phyloP scores from a whole-genome alignment of 2,113 vertebrate species.

The Siniperca chuatsi region DNA sequence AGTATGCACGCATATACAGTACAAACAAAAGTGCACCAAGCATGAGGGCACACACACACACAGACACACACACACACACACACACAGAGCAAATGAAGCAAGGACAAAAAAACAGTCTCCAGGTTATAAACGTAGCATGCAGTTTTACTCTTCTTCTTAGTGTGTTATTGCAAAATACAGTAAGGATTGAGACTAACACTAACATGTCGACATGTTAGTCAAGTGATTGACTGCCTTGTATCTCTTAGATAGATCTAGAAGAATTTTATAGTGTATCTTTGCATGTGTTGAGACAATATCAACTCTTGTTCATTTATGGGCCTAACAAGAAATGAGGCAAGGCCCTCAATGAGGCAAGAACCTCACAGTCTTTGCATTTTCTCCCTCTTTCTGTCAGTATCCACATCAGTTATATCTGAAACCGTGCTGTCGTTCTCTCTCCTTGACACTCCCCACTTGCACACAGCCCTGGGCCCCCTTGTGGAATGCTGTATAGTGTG shows the following conservation, averaged over 20 bases:
- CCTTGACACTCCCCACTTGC: constrained; percentile 74
- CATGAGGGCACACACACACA: background rate
- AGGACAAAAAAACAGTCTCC: background rate
- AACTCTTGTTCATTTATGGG: constrained; percentile 15
- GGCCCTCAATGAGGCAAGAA: background rate
- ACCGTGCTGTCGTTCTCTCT: constrained; percentile 55
- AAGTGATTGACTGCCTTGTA: background rate
- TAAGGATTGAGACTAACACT: background rate
- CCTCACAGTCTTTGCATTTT: constrained; percentile 22
- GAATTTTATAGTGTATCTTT: constrained; percentile 1
- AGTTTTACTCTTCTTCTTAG: background rate
- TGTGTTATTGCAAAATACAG: background rate
- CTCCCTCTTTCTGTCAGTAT: constrained; percentile 20
- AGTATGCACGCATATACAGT: constrained; percentile 42
- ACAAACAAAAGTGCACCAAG: constrained; percentile 39
- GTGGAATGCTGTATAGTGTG: constrained; percentile 83
- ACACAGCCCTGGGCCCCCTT: constrained; percentile 76
- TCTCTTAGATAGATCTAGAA: constrained; percentile 1
- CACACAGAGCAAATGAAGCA: constrained; percentile 9
- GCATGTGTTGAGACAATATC: constrained; percentile 1
- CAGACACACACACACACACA: background rate
- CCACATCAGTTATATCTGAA: constrained; percentile 60
- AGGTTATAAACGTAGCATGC: constrained; percentile 10
- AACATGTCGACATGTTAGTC: background rate
- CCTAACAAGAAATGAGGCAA: constrained; percentile 27